phyloP scores from a whole-genome alignment of 2,888 invertebrate genomes.

The Pogonocherus hispidulus region DNA sequence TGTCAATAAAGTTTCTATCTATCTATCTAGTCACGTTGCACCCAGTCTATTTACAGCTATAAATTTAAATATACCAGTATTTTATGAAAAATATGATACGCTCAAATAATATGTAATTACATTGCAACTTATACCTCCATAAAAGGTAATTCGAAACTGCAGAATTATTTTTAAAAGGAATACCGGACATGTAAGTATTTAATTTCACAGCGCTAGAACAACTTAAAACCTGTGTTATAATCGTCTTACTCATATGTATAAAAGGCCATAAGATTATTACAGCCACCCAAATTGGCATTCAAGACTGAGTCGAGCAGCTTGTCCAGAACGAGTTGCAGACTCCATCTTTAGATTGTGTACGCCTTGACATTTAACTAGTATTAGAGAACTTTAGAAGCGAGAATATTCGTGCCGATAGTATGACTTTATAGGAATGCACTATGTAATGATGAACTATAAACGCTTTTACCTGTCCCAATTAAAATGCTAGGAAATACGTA shows the following conservation, averaged over 20 bases:
- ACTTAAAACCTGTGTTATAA: not conserved
- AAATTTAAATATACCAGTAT: too few species aligned
- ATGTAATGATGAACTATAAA: conserved; percentile 19
- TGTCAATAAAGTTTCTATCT: too few species aligned
- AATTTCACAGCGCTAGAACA: not conserved
- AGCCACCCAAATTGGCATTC: conserved; percentile 30
- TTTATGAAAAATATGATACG: not conserved
- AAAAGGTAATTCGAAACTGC: conserved; percentile 9
- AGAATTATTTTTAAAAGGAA: not conserved
- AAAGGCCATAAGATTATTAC: not conserved
- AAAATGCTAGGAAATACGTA: conserved; percentile 5
- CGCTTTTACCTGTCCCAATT: conserved; percentile 17
- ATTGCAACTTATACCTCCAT: conserved; percentile 1
- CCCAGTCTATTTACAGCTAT: too few species aligned
- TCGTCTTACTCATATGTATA: not conserved
- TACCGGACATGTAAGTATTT: too few species aligned
- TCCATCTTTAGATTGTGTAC: conserved; percentile 57
- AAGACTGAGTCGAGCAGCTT: conserved; percentile 26
- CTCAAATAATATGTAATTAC: not conserved
- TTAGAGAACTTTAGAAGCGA: conserved; percentile 50
- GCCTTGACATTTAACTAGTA: conserved; percentile 62
- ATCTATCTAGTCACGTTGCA: too few species aligned
- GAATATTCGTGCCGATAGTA: conserved; percentile 49
- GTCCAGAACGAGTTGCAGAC: conserved; percentile 51
- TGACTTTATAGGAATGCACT: conserved; percentile 55